These are phyloP conservation scores for Creontiades dilutus DNA, from an alignment of 2,888 invertebrate species.

Conservation along the genomic window DNA sequence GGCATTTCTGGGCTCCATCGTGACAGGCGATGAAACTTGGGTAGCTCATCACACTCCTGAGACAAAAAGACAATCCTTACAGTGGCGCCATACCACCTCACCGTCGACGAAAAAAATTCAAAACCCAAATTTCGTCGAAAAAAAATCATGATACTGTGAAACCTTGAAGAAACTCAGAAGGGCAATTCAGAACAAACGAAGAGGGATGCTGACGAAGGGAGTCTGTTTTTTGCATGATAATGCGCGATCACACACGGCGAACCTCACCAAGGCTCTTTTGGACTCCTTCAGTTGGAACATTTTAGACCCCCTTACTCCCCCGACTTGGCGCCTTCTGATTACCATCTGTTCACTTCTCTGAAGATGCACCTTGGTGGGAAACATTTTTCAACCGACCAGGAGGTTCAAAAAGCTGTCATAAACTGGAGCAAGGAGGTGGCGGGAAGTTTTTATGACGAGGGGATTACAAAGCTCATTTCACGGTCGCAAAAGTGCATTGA, in stretches of 20 bases:
- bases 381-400: conserved; percentile 53
- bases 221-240: conserved; percentile 68
- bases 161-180: conserved; percentile 59
- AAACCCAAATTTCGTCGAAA: conserved; percentile 63
- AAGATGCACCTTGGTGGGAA: conserved; percentile 61
- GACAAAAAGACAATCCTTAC: conserved; percentile 59
- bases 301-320: conserved; percentile 72
- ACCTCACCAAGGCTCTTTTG: conserved; percentile 55
- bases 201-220: conserved; percentile 66
- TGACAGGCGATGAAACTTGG: conserved; percentile 75
- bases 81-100: conserved; percentile 70
- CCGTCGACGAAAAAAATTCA: conserved; percentile 68
- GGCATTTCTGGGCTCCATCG: conserved; percentile 73
- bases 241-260: conserved; percentile 66
- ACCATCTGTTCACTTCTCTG: conserved; percentile 72
- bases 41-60: conserved; percentile 69
- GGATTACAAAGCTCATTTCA: too few species aligned
- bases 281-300: conserved; percentile 65
- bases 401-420: too few species aligned
- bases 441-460: too few species aligned
- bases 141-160: conserved; percentile 69
- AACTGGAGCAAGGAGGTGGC: too few species aligned
- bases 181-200: too few species aligned
- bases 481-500: too few species aligned
- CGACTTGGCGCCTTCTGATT: conserved; percentile 73